phyloP scores from a whole-genome alignment of 2,888 invertebrate genomes.

The Ochlodes sylvanus region DNA sequence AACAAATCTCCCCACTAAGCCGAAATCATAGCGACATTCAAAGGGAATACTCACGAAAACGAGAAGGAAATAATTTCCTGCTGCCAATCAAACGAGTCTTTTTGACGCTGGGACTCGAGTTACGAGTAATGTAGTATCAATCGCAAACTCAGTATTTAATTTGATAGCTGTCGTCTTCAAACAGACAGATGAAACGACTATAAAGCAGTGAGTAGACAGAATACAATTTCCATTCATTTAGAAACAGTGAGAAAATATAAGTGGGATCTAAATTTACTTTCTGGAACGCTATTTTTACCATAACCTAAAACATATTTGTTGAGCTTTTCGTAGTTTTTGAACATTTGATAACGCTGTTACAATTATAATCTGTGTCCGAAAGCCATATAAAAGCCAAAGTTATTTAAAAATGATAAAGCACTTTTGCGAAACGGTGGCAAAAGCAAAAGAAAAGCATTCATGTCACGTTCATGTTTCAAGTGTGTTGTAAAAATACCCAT shows the following conservation, averaged over 20 bases:
- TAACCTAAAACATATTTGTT: too few relatives aligned
- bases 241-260: neutral
- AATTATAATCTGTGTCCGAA: too few relatives aligned
- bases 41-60: conserved; percentile 4
- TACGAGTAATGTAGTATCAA: neutral
- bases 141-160: conserved; percentile 8
- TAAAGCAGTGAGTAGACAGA: neutral
- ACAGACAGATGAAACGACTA: conserved; percentile 11
- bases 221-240: conserved; percentile 8
- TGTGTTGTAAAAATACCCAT: too few relatives aligned
- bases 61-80: conserved; percentile 13
- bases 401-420: too few relatives aligned
- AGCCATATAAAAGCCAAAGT: too few relatives aligned
- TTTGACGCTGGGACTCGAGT: neutral
- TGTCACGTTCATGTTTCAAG: too few relatives aligned
- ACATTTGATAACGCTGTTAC: too few relatives aligned
- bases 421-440: too few relatives aligned
- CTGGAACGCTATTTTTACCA: too few relatives aligned
- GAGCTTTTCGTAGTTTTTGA: too few relatives aligned
- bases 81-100: conserved; percentile 10
- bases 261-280: too few relatives aligned
- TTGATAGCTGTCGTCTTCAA: conserved; percentile 13
- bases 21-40: conserved; percentile 2
- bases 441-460: too few relatives aligned
- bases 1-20: neutral